These are phyloP conservation scores for Buphagus erythrorhynchus DNA, from an alignment of 2,797 vertebrate species.

Conservation along the genomic window DNA sequence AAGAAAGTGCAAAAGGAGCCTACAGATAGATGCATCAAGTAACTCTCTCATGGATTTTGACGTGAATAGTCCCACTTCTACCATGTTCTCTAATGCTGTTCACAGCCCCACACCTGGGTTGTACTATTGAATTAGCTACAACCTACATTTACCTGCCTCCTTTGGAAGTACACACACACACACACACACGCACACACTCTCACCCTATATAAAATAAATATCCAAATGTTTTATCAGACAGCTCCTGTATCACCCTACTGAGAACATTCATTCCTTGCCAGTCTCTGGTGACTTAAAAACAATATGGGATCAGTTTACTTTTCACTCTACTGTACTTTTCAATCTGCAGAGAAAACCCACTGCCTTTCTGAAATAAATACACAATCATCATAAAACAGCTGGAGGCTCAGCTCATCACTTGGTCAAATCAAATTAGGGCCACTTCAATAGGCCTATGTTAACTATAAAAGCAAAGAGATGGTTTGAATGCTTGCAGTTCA, in stretches of 20 bases:
- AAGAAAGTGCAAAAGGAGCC: neutral
- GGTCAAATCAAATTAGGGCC: neutral
- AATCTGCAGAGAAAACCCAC: neutral
- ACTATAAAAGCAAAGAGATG: neutral
- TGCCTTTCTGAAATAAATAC: neutral
- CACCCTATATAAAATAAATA: neutral
- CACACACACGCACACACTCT: neutral
- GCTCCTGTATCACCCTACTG: neutral
- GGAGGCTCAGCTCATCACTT: neutral
- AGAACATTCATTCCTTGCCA: neutral
- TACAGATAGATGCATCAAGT: neutral
- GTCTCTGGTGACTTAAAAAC: neutral
- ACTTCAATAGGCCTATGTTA: neutral
- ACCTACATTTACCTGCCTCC: neutral
- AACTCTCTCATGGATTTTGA: neutral
- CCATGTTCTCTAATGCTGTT: neutral
- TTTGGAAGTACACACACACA: neutral
- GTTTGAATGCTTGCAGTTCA: neutral
- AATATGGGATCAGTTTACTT: neutral
- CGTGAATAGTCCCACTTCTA: neutral
- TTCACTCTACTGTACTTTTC: neutral
- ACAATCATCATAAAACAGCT: neutral
- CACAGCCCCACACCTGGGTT: accelerated
- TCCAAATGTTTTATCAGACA: neutral
- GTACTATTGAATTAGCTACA: neutral